Evolutionary conservation across 2,888 invertebrate species (phyloP), one percentile per base, ranked within the genome.

Genomic region (Coenonympha arcania): DNA sequence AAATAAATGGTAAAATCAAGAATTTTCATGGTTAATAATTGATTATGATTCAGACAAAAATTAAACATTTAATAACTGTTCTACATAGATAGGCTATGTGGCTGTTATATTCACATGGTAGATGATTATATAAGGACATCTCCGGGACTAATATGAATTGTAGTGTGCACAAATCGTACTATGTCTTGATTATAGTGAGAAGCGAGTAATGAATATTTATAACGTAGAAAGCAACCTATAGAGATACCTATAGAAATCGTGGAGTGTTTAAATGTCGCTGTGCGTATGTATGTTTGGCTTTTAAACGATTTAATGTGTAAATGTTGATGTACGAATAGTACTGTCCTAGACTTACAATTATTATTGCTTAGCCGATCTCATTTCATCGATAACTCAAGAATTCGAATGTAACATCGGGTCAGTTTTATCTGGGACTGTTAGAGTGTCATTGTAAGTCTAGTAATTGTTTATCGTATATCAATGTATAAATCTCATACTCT

Each of bases 121-220:
- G 20, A 31, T 19, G 20, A 31, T 43, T 22, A 18, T 22, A 18
- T 31, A 15, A 43, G 42, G 20, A 19, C 31, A 31, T 31, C 44
- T 44, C 24, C 16, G 34, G 34, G 24, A 44, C 22, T 26, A 44
- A 44, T 24, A 71, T 75, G 79, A 79, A 71, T 79, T 64, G 79
- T 84, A 85, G 85, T 67, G 76, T 82, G 84, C 85, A 84, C 85
- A 79, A 81, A 79, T 73, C 69, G 73, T 81, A 78, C 73, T 66
- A 67, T 72, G 70, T 73, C 72, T 79, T 74, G 72, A 67, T 73
- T 67, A 63, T 63, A 69, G 68, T 65, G 73, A 68, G 67, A 68
- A 70, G 68, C 69, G 70, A 75, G 67, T 75, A 71, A 73, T 71
- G 70, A 75, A 67, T 75, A 71, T 73, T 71, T 69, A 70, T 58